Evolutionary conservation across 1,140 invertebrate genomes (phyloP), one percentile per base, ranked within the genome.

Genomic region (Solen grandis): DNA sequence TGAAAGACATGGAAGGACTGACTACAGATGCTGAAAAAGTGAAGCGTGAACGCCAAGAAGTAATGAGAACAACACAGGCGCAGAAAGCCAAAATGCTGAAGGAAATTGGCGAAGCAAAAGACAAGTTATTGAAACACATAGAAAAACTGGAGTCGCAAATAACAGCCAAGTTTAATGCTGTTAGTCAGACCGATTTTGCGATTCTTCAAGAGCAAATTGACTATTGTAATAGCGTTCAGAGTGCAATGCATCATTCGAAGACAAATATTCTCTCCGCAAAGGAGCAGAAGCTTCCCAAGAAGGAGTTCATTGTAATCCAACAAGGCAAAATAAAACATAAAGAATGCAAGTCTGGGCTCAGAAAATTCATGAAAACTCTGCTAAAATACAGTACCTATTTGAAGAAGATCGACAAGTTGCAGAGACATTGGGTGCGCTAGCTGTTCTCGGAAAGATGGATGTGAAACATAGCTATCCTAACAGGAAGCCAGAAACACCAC

Each of bases 151-250:
- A 80, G 46, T 52, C 77, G 1, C 59, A 72, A 73, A 72, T 80
- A 10, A 54, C 60, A 19, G 41, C 77, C 8, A 80, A 72, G 33
- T 80, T 80, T 35, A 60, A 72, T 25, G 77, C 68, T 50, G 65
- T 80, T 29, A 62, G 46, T 22, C 57, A 80, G 16, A 73, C 69
- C 5, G 77, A 80, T 25, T 72, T 72, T 55, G 68, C 68, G 0
- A 72, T 72, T 31, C 31, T 80, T 2, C 68, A 80, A 62, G 77
- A 80, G 31, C 77, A 80, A 38, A 54, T 80, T 10, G 69, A 72
- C 19, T 80, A 65, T 35, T 80, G 77, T 73, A 80, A 80, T 50
- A 80, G 69, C 25, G 68, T 80, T 25, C 68, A 66, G 35, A 80
- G 77, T 60, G 69, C 77, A 10, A 80, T 72, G 68, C 46, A 80